Evolutionary conservation across 2,888 invertebrate species (phyloP), one percentile per base, ranked within the genome.

Genomic region (Disparrhopalites patrizii): DNA sequence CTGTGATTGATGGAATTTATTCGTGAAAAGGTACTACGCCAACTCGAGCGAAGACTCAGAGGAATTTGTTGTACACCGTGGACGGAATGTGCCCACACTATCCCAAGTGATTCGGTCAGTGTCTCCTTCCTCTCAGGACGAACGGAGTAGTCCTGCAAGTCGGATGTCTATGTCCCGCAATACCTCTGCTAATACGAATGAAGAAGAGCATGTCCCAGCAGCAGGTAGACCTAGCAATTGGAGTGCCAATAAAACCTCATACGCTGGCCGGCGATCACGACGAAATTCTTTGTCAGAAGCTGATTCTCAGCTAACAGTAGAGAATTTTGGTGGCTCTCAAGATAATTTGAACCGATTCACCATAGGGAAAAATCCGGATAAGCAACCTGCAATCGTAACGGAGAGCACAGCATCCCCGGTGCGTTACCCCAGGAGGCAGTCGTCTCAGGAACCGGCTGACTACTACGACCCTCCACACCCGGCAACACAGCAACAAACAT

Each of bases 311-410:
- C 82, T 93, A 74, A 93, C 93, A 0, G 89, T 93, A 63, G 93
- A 93, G 81, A 93, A 93, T 81, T 93, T 93, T 79, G 93, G 93
- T 54, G 93, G 93, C 65, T 91, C 91, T 72, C 92, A 92, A 82
- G 93, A 93, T 79, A 87, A 92, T 76, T 80, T 93, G 75, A 90
- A 91, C 81, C 67, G 68, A 63, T 89, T 90, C 78, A 69, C 70
- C 27, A 54, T 54, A 51, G 91, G 91, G 0, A 83, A 87, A 67
- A 89, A 90, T 80, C 89, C 89, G 0, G 92, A 92, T 79, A 90
- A 90, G 80, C 89, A 89, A 76, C 80, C 81, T 51, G 83, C 81
- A 7, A 68, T 75, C 31, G 66, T 76, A 3, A 71, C 70, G n/a
- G 73, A 73, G 27, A 38, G 68, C 1, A 70, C 75, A 3, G 60